A percentile compares a stretch with the other conserved stretches of the same genome.
phyloP scores from a whole-genome alignment of 2,888 invertebrate genomes.

The Scrobipalpa atriplicella region DNA sequence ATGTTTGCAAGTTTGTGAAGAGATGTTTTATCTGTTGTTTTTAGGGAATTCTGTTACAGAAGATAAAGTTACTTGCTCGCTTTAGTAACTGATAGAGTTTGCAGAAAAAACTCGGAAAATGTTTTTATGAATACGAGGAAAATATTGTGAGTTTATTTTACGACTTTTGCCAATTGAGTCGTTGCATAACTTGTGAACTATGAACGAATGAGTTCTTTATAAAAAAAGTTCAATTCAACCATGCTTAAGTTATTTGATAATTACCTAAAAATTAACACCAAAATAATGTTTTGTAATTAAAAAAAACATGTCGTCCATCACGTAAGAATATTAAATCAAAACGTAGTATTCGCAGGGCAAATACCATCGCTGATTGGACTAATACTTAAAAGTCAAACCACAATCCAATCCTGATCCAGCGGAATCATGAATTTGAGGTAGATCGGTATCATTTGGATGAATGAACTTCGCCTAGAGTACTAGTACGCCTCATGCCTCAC shows the following conservation, averaged over 20 bases:
- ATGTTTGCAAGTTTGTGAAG: slow-evolving; percentile 25
- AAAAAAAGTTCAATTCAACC: too few relatives aligned
- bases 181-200: too few relatives aligned
- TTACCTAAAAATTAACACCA: too few relatives aligned
- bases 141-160: too few relatives aligned
- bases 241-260: too few relatives aligned
- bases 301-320: too few relatives aligned
- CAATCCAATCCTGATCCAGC: neutral
- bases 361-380: neutral
- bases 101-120: neutral
- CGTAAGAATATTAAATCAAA: too few relatives aligned
- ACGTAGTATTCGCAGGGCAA: neutral
- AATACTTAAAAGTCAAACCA: neutral
- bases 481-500: neutral
- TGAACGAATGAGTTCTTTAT: too few relatives aligned
- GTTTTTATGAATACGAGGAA: too few relatives aligned
- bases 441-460: neutral
- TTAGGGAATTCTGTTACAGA: slow-evolving; percentile 1
- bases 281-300: too few relatives aligned
- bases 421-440: neutral
- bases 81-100: slow-evolving; percentile 1
- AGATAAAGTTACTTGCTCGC: neutral
- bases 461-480: neutral
- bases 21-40: slow-evolving; percentile 23
- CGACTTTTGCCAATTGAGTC: too few relatives aligned